These are phyloP conservation scores for Molossus alvarezi DNA, from an alignment of 2,797 vertebrate species.

Conservation along the genomic window DNA sequence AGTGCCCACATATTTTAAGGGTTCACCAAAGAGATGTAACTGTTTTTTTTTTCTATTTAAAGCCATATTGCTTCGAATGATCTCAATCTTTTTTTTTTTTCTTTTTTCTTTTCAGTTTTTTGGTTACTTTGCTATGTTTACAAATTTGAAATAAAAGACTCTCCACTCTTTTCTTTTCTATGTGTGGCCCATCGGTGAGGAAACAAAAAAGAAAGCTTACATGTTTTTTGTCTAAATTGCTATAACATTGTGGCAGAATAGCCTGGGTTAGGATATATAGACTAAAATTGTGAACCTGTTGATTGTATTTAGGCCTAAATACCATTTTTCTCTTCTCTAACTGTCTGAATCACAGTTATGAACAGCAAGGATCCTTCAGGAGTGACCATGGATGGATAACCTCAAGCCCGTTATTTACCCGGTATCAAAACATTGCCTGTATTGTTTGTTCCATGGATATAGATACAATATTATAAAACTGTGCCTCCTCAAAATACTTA, in stretches of 20 bases:
- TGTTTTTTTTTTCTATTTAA: conserved; percentile 22
- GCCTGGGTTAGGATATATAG: neutral
- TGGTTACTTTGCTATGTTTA: neutral
- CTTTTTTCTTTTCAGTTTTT: neutral
- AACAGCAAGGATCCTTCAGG: neutral
- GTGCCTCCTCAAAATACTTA: neutral
- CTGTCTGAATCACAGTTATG: neutral
- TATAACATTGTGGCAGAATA: neutral
- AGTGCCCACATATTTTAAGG: neutral
- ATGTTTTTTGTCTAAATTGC: neutral
- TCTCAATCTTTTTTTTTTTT: neutral
- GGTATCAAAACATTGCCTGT: accelerated
- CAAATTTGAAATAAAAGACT: neutral
- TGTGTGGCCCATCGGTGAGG: neutral
- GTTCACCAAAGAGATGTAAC: conserved; percentile 22
- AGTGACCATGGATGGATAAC: neutral
- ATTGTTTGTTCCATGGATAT: neutral
- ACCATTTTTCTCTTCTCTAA: neutral
- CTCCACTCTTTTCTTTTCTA: neutral
- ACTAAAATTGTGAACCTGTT: neutral
- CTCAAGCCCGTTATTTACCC: neutral
- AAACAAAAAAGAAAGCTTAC: neutral
- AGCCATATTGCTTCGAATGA: conserved; percentile 13
- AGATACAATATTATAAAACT: neutral
- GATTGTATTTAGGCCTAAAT: neutral